Base-by-base conservation (phyloP, 2,113 vertebrate species). In the Colossoma macropomum region DNA sequence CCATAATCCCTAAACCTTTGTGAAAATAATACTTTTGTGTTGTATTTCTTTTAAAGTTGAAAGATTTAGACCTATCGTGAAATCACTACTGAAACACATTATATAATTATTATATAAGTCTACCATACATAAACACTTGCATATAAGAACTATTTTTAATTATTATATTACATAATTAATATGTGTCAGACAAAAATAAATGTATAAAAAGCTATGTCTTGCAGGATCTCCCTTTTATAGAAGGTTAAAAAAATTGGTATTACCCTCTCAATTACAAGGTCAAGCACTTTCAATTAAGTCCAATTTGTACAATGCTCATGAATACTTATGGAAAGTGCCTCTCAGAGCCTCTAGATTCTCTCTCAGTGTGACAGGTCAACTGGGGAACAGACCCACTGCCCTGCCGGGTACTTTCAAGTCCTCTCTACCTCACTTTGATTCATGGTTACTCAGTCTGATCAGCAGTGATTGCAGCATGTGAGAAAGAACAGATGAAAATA, bases 281-380 rank as follows among this genome's bases (percentile, higher is more conserved):
- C 17, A 16, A 48, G 72, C n/a, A 4, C 73, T 48, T 60, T 41
- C 8, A 77, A 79, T 84, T 52, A 78, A 45, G 76, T 23, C n/a
- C 52, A n/a, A 75, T 71, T 60, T 15, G n/a, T 50, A 25, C 38
- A 52, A n/a, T 48, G 74, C 27, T 63, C 25, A 25, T 34, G 38
- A 27, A 21, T 62, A 79, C 80, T 74, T 81, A 71, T 76, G 28
- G 48, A 84, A 81, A 89, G 75, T 69, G 66, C 16, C 13, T 71
- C 68, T 71, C 68, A 71, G 34, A n/a, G 34, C 13, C 74, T 75
- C 21, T 17, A 71, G 34, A 41, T 7, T 15, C 54, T 59, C 59
- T 27, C 23, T 74, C 63, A 52, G 13, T 68, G n/a, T 19, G n/a
- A 38, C 17, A 71, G 45, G 65, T 45, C 68, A 38, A 45, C 38